These are phyloP conservation scores for Rhagium mordax DNA, from an alignment of 2,888 invertebrate genomes.

Conservation along the genomic window DNA sequence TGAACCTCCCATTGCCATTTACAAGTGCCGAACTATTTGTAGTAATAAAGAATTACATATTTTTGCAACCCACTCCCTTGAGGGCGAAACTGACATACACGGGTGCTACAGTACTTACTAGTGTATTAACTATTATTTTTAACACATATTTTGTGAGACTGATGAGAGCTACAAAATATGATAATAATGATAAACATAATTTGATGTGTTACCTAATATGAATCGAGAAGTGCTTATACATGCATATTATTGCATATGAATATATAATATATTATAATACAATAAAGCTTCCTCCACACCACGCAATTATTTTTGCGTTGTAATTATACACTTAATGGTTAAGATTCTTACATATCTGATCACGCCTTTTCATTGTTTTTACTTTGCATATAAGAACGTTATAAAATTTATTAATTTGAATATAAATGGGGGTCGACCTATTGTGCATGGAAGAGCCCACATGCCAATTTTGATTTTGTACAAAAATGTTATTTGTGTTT, in stretches of 20 bases:
- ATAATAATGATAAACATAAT: neutral
- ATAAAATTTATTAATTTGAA: neutral
- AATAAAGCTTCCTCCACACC: slow-evolving; percentile 6
- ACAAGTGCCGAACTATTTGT: no score
- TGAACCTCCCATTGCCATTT: no score
- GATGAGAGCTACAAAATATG: neutral
- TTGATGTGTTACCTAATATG: neutral
- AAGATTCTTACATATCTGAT: neutral
- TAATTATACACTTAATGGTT: slow-evolving; percentile 1
- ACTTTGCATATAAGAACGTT: neutral
- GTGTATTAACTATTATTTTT: no score
- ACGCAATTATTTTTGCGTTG: slow-evolving; percentile 1
- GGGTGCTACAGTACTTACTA: no score
- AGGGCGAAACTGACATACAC: no score
- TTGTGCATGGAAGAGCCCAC: neutral
- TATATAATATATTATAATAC: neutral
- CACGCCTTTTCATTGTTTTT: slow-evolving; percentile 13
- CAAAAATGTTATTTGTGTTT: neutral
- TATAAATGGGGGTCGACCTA: neutral
- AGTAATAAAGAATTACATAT: no score
- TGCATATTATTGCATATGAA: slow-evolving; percentile 12
- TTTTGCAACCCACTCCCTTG: no score
- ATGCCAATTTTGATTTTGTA: neutral
- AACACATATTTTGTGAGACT: no score
- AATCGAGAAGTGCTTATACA: neutral